These are phyloP conservation scores for Apantesis nais DNA, from an alignment of 2,888 invertebrate genomes.

Conservation along the genomic window DNA sequence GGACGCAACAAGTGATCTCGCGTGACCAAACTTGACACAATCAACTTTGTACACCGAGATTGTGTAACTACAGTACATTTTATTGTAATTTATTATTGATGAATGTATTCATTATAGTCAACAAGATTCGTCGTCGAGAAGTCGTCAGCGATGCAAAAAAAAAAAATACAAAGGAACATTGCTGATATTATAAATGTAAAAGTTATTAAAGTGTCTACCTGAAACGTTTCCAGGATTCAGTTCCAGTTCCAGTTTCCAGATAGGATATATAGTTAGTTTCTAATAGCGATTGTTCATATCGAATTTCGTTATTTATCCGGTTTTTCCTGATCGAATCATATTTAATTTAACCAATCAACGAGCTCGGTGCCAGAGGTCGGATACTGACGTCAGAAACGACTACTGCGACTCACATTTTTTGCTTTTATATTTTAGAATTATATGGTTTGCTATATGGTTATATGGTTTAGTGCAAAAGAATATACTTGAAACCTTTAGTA, in stretches of 20 bases:
- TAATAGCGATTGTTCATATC: not conserved
- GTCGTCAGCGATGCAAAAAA: not conserved
- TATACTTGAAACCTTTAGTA: too few species aligned
- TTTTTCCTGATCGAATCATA: not conserved
- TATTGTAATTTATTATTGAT: not conserved
- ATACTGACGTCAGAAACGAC: not conserved
- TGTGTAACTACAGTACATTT: not conserved
- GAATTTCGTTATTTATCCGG: not conserved
- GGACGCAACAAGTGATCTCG: slow-evolving; percentile 17
- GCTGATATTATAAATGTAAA: too few species aligned
- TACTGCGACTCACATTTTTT: not conserved
- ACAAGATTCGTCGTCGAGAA: not conserved
- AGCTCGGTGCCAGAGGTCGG: not conserved
- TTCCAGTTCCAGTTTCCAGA: not conserved
- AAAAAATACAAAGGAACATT: not conserved
- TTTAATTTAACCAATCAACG: not conserved
- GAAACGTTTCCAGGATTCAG: too few species aligned
- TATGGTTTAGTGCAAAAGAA: too few species aligned
- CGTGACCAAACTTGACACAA: slow-evolving; percentile 5
- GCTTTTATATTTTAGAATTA: not conserved
- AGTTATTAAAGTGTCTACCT: too few species aligned
- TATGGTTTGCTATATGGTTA: too few species aligned
- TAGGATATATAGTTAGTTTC: not conserved
- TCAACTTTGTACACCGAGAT: not conserved
- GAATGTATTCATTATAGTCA: not conserved